Percentiles rank a stretch among this genome's conserved stretches.
Evolutionary conservation across 1,140 invertebrate genomes (phyloP).

Genomic region (Apis laboriosa): DNA sequence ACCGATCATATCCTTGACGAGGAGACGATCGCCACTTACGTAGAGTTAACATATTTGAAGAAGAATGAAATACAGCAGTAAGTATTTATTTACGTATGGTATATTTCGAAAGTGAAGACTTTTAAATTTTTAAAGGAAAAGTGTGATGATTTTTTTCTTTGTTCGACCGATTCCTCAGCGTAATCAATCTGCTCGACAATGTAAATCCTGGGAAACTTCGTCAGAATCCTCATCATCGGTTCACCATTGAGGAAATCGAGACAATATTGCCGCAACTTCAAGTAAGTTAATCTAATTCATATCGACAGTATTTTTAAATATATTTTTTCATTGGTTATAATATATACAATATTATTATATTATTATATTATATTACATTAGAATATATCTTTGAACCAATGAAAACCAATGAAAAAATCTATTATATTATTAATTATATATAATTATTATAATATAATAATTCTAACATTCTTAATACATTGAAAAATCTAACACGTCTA

Average conservation of each 20-base stretch:
- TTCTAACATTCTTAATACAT: too few relatives aligned
- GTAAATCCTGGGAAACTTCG: slow-evolving; percentile 77
- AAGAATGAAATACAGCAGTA: slow-evolving; percentile 83
- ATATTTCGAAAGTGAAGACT: not conserved
- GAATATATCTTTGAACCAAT: too few relatives aligned
- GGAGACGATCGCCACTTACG: slow-evolving; percentile 82
- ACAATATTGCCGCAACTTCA: slow-evolving; percentile 81
- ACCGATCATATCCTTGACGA: slow-evolving; percentile 76
- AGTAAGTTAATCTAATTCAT: slow-evolving; percentile 69
- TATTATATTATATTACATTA: too few relatives aligned
- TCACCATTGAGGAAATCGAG: slow-evolving; percentile 78
- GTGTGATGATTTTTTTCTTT: too few relatives aligned
- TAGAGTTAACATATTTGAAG: slow-evolving; percentile 81
- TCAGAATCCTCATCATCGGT: slow-evolving; percentile 79
- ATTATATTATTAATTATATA: too few relatives aligned
- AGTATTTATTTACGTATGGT: slow-evolving; percentile 62
- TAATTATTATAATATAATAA: too few relatives aligned
- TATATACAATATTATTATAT: too few relatives aligned
- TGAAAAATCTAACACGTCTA: too few relatives aligned
- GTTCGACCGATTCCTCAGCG: slow-evolving; percentile 71
- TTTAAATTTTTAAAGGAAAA: not conserved
- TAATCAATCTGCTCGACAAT: slow-evolving; percentile 81
- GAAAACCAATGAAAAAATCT: too few relatives aligned
- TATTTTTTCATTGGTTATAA: not conserved
- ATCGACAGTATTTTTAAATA: not conserved